Evolutionary conservation across 2,113 vertebrate genomes (phyloP).

Genomic region (Hypanus sabinus): DNA sequence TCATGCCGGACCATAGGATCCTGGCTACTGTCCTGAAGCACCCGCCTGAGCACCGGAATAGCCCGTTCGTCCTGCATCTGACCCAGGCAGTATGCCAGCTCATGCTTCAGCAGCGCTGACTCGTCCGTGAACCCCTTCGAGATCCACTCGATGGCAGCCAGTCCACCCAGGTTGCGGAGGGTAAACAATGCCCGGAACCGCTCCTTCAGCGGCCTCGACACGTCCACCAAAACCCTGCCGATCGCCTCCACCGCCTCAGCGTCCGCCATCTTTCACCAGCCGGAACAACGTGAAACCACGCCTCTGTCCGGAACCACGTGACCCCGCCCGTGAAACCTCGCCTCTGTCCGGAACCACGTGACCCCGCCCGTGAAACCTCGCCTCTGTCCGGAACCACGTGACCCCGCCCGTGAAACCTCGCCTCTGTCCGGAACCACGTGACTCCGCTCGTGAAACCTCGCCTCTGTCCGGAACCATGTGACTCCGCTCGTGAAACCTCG

Average conservation of each 20-base stretch:
- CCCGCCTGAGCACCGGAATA: constrained; percentile 60
- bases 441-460: no score
- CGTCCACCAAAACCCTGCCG: constrained; percentile 64
- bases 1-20: constrained; percentile 93
- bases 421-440: no score
- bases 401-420: no score
- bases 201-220: constrained; percentile 55
- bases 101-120: constrained; percentile 84
- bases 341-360: no score
- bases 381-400: no score
- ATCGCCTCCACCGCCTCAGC: constrained; percentile 60
- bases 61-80: constrained; percentile 80
- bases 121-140: constrained; percentile 71
- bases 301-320: neutral
- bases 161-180: constrained; percentile 72
- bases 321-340: neutral
- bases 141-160: constrained; percentile 73
- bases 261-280: constrained; percentile 44
- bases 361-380: no score
- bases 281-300: neutral
- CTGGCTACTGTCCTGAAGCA: constrained; percentile 69
- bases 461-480: no score
- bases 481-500: no score
- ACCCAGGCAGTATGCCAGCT: constrained; percentile 87
- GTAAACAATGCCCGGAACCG: constrained; percentile 92